Percentiles rank a stretch among this genome's conserved stretches.
phyloP scores from a whole-genome alignment of 2,113 vertebrate genomes.

The Lamprologus callipterus region DNA sequence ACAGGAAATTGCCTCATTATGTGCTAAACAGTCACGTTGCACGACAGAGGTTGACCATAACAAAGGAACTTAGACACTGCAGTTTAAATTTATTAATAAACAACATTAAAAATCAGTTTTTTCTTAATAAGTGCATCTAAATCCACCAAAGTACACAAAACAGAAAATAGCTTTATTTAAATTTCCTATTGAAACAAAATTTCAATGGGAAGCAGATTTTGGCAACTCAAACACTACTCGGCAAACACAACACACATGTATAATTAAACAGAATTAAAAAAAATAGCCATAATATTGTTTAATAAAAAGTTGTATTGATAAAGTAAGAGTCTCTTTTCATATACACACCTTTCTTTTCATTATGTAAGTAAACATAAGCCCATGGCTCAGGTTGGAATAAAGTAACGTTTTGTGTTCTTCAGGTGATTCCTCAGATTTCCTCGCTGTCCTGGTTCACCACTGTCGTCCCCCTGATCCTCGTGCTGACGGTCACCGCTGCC shows the following conservation, averaged over 20 bases:
- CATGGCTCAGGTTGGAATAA: not conserved
- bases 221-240: not conserved
- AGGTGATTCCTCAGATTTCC: conserved; percentile 89
- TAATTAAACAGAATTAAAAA: not conserved
- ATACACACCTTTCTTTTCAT: not conserved
- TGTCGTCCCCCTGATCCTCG: conserved; percentile 80
- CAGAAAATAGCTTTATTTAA: not conserved
- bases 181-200: not conserved
- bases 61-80: not conserved
- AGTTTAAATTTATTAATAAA: not conserved
- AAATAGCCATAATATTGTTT: rapidly evolving
- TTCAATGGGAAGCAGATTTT: not conserved
- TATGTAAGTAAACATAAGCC: not conserved
- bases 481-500: conserved; percentile 82
- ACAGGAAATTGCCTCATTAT: conserved; percentile 40
- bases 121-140: not conserved
- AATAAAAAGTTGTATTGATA: rapidly evolving
- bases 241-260: not conserved
- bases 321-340: not conserved
- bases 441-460: conserved; percentile 91
- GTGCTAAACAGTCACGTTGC: not conserved
- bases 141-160: not conserved
- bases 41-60: not conserved
- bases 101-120: rapidly evolving
- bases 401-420: not conserved